Evolutionary conservation across 2,888 invertebrate genomes (phyloP).

Genomic region (Chouioia cunea): DNA sequence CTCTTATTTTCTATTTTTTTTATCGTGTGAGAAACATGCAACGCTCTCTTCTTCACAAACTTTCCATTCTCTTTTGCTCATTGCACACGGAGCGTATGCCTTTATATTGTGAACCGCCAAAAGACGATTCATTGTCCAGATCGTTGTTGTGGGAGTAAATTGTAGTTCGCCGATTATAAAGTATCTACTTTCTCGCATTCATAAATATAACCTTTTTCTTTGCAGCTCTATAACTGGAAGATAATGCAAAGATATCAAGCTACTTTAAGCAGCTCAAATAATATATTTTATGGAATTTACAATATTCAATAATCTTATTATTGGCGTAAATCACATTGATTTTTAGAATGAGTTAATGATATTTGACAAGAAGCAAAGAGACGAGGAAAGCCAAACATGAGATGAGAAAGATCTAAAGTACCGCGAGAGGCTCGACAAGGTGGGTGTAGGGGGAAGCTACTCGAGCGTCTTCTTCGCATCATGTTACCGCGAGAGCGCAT

Average conservation of each 20-base stretch:
- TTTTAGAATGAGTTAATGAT: no score
- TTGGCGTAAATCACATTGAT: no score
- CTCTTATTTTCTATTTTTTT: conserved; percentile 8
- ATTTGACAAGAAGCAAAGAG: neutral
- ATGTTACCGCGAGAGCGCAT: conserved; percentile 51
- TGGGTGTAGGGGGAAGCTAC: conserved; percentile 43
- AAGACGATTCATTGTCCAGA: conserved; percentile 36
- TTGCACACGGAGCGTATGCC: neutral
- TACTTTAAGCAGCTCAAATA: no score
- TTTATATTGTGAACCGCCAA: neutral
- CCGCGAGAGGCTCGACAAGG: conserved; percentile 37
- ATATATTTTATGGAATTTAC: no score
- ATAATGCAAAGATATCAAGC: neutral
- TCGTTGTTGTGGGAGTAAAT: conserved; percentile 9
- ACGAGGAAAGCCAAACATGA: neutral
- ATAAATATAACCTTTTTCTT: conserved; percentile 36
- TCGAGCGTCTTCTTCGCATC: conserved; percentile 51
- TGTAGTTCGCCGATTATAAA: conserved; percentile 33
- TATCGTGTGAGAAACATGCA: conserved; percentile 24
- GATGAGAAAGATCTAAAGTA: neutral
- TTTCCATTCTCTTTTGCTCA: conserved; percentile 30
- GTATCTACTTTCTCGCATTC: conserved; percentile 37
- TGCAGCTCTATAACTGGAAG: no score
- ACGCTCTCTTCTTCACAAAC: neutral
- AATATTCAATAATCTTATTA: no score